A percentile compares a stretch with the other conserved stretches of the same genome.
Conservation (phyloP, 2,113 vertebrate genomes). For the Pitta sordida region DNA sequence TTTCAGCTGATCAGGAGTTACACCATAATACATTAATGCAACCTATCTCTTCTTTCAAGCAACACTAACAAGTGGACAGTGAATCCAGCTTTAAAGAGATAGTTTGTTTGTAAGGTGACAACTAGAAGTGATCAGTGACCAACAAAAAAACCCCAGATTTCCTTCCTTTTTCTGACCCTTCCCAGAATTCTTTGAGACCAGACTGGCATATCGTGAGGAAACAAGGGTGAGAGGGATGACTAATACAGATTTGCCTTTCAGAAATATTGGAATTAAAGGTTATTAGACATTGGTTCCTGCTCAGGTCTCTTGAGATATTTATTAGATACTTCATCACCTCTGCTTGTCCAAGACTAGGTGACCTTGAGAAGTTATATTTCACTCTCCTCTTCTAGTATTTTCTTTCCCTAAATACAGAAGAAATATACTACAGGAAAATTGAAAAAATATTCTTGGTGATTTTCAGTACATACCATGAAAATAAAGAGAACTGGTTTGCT, state of each 20-base stretch:
- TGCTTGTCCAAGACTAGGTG: not conserved
- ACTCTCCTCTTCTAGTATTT: not conserved
- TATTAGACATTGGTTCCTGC: not conserved
- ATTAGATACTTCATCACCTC: not conserved
- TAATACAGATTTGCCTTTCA: not conserved
- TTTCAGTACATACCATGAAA: not conserved
- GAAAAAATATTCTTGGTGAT: not conserved
- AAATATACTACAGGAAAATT: not conserved
- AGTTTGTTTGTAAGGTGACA: not conserved
- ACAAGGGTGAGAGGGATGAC: fast-evolving
- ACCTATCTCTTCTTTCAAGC: not conserved
- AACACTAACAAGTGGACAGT: not conserved
- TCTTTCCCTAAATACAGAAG: not conserved
- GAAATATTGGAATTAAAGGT: not conserved
- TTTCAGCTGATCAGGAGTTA: not conserved
- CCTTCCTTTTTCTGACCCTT: not conserved
- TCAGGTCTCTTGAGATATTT: not conserved
- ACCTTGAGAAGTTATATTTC: not conserved
- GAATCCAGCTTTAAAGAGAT: not conserved
- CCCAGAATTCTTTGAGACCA: not conserved
- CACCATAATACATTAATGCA: not conserved
- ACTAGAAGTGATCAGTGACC: not conserved
- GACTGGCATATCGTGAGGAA: not conserved
- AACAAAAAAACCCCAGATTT: not conserved
- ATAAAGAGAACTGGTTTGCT: not conserved